Percentiles rank a stretch among this genome's conserved stretches.
These are phyloP conservation scores for Leptopilina boulardi DNA, from an alignment of 1,140 invertebrate genomes.

Conservation along the genomic window DNA sequence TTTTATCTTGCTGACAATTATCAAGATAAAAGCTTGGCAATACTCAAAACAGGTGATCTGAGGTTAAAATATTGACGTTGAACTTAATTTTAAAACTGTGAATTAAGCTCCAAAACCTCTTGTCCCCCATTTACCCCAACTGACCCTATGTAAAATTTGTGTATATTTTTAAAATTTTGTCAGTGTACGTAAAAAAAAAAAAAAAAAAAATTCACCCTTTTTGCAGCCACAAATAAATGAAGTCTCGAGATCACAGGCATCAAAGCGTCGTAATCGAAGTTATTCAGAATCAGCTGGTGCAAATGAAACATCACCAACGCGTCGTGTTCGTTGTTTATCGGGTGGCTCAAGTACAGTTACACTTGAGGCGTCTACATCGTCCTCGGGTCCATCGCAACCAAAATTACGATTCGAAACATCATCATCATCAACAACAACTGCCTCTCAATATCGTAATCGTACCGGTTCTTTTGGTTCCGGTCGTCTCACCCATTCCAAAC, in stretches of 20 bases:
- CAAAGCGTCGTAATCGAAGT: conserved; percentile 78
- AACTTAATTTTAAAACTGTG: too few relatives aligned
- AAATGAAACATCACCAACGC: conserved; percentile 58
- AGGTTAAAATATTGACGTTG: too few relatives aligned
- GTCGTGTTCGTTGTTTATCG: conserved; percentile 68
- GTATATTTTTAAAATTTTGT: too few relatives aligned
- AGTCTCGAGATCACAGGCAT: conserved; percentile 72
- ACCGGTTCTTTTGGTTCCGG: conserved; percentile 71
- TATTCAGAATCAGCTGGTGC: conserved; percentile 78
- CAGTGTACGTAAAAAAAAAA: too few relatives aligned
- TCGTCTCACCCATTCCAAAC: conserved; percentile 57
- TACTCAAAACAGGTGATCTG: too few relatives aligned
- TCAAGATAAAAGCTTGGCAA: too few relatives aligned
- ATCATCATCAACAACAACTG: conserved; percentile 54
- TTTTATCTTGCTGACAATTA: too few relatives aligned
- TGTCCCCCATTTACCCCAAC: too few relatives aligned
- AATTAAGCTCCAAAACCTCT: too few relatives aligned
- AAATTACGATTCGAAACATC: conserved; percentile 55
- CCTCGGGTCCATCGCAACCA: conserved; percentile 41
- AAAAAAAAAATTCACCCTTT: not conserved
- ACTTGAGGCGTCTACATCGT: conserved; percentile 51
- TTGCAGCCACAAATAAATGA: conserved; percentile 78
- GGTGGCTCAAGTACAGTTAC: conserved; percentile 69
- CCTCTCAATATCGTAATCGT: conserved; percentile 66
- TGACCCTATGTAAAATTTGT: too few relatives aligned